These are phyloP conservation scores for Ammospiza nelsoni DNA, from an alignment of 2,113 vertebrate species.

Conservation along the genomic window DNA sequence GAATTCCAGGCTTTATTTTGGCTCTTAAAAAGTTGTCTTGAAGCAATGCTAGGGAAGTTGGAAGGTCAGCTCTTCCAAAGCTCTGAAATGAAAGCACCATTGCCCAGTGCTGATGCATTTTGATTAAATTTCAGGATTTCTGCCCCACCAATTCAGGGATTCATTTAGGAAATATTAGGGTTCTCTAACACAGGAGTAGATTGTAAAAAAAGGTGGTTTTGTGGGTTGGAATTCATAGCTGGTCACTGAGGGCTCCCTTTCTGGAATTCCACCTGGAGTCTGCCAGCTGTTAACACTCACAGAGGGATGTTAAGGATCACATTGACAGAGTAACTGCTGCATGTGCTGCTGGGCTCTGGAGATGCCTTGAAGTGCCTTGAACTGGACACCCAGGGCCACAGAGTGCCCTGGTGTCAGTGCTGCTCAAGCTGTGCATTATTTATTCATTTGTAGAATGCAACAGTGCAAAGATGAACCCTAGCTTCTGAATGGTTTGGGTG, in stretches of 20 bases:
- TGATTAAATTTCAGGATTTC: not conserved
- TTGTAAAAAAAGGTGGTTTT: not conserved
- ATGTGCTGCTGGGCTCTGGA: not conserved
- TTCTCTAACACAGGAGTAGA: not conserved
- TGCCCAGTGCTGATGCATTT: not conserved
- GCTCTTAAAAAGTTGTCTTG: not conserved
- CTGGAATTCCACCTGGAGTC: not conserved
- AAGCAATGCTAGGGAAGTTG: not conserved
- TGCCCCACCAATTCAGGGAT: not conserved
- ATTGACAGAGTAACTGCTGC: not conserved
- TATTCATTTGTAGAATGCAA: not conserved
- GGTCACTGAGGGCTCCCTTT: not conserved
- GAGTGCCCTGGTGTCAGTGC: not conserved
- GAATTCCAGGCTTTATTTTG: not conserved
- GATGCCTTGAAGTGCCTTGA: not conserved
- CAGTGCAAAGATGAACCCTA: not conserved
- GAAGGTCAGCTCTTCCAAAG: not conserved
- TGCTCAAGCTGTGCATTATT: accelerated
- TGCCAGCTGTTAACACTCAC: not conserved
- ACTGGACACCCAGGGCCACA: not conserved
- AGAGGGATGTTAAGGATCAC: not conserved
- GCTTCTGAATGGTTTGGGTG: not conserved
- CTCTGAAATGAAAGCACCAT: not conserved
- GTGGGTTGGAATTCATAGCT: not conserved
- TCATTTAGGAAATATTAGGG: not conserved